phyloP scores from a whole-genome alignment of 2,888 invertebrate genomes.

The Kuschelorhynchus macadamiae region DNA sequence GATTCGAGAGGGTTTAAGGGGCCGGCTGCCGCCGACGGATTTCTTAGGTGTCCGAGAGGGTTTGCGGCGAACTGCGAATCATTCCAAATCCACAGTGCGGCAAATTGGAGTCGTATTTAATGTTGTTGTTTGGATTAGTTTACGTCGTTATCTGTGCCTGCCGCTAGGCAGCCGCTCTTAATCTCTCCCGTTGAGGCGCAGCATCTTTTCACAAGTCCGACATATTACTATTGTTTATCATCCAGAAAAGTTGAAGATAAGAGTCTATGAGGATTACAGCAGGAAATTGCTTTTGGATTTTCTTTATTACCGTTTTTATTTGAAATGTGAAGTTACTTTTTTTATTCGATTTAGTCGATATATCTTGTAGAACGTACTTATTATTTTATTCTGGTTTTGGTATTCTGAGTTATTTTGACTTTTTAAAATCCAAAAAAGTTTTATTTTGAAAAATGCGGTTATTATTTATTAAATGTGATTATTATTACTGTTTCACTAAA shows the following conservation, averaged over 20 bases:
- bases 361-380: neutral
- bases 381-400: too few species aligned
- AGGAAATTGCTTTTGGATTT: slow-evolving; percentile 43
- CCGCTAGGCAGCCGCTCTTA: slow-evolving; percentile 67
- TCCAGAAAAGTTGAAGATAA: slow-evolving; percentile 47
- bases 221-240: slow-evolving; percentile 52
- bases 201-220: slow-evolving; percentile 47
- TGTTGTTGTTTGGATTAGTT: slow-evolving; percentile 71
- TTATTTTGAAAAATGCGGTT: too few species aligned
- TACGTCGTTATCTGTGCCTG: slow-evolving; percentile 67
- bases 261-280: slow-evolving; percentile 35
- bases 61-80: slow-evolving; percentile 65
- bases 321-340: slow-evolving; percentile 7
- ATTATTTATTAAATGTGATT: too few species aligned
- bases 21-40: slow-evolving; percentile 52
- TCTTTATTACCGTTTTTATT: slow-evolving; percentile 18
- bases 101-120: slow-evolving; percentile 72
- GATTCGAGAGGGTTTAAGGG: slow-evolving; percentile 20
- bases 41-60: slow-evolving; percentile 62
- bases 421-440: too few species aligned
- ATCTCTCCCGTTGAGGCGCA: slow-evolving; percentile 62
- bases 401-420: too few species aligned
- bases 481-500: too few species aligned
- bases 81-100: slow-evolving; percentile 70
- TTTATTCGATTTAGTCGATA: neutral